Evolutionary conservation across 2,888 invertebrate species (phyloP).

Genomic region (Andrena haemorrhoa): DNA sequence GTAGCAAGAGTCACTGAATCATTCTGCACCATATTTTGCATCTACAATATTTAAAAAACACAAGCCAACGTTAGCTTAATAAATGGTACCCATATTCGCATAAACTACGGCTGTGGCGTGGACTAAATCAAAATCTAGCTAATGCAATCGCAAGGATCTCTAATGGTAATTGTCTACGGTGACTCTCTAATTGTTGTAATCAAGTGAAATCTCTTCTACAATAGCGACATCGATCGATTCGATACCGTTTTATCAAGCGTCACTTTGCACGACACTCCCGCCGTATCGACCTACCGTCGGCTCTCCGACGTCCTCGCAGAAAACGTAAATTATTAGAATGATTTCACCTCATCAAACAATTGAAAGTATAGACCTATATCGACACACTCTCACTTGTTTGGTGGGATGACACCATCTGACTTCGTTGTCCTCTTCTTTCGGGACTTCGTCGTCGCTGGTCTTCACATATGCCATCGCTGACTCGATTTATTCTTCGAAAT

Average conservation of each 20-base stretch:
- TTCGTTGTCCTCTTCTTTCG: constrained; percentile 50
- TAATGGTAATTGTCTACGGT: constrained; percentile 38
- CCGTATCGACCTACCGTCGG: constrained; percentile 66
- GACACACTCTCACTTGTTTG: constrained; percentile 85
- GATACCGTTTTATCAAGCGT: constrained; percentile 51
- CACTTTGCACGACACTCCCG: constrained; percentile 46
- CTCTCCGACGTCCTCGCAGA: constrained; percentile 59
- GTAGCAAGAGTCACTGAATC: too few species aligned
- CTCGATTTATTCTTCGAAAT: constrained; percentile 9
- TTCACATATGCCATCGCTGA: neutral
- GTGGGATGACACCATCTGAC: constrained; percentile 84
- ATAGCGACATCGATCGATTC: constrained; percentile 55
- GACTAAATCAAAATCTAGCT: neutral
- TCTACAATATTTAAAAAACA: too few species aligned
- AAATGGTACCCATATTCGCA: neutral
- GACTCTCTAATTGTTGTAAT: constrained; percentile 76
- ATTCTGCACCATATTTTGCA: too few species aligned
- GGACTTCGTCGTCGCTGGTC: constrained; percentile 31
- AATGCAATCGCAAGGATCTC: neutral
- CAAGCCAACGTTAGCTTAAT: neutral
- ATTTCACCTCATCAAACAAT: constrained; percentile 85
- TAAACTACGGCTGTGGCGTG: neutral
- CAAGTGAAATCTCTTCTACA: constrained; percentile 76
- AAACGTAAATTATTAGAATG: constrained; percentile 74
- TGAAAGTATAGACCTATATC: constrained; percentile 85